Evolutionary conservation across 2,113 vertebrate species (phyloP).

Genomic region (Nansenia antarctica): DNA sequence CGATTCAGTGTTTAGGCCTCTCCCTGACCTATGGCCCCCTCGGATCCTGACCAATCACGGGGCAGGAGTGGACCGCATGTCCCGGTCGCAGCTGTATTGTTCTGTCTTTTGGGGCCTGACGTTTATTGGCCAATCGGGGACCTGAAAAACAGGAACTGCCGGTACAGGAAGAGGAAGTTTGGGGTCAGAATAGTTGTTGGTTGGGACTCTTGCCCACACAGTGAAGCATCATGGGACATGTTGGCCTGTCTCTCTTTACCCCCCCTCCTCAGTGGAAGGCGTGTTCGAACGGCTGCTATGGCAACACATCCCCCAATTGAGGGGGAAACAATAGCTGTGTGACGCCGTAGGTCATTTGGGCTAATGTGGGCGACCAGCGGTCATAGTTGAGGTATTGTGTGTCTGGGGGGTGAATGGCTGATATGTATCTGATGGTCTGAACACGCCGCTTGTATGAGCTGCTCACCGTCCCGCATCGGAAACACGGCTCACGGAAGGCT

Average conservation of each 20-base stretch:
- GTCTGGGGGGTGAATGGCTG: not conserved
- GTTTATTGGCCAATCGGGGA: not conserved
- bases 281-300: not conserved
- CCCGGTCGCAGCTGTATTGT: not conserved
- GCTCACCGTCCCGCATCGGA: slow-evolving; percentile 17
- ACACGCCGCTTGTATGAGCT: slow-evolving; percentile 52
- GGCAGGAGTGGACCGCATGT: not conserved
- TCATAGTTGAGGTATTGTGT: not conserved
- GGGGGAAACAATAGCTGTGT: slow-evolving; percentile 15
- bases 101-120: not conserved
- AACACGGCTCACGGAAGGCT: slow-evolving; percentile 5
- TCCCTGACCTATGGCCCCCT: not conserved
- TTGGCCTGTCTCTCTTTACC: not conserved
- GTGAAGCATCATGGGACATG: not conserved
- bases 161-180: slow-evolving; percentile 40
- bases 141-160: slow-evolving; percentile 44
- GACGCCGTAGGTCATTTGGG: slow-evolving; percentile 16
- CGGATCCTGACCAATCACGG: not conserved
- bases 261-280: not conserved
- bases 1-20: no score
- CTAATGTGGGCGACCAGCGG: not conserved
- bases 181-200: no score
- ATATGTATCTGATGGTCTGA: slow-evolving; percentile 14
- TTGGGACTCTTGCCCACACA: not conserved
- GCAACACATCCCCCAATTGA: not conserved